Conservation (phyloP, 2,888 invertebrate species). For the Stenodera caucasica region DNA sequence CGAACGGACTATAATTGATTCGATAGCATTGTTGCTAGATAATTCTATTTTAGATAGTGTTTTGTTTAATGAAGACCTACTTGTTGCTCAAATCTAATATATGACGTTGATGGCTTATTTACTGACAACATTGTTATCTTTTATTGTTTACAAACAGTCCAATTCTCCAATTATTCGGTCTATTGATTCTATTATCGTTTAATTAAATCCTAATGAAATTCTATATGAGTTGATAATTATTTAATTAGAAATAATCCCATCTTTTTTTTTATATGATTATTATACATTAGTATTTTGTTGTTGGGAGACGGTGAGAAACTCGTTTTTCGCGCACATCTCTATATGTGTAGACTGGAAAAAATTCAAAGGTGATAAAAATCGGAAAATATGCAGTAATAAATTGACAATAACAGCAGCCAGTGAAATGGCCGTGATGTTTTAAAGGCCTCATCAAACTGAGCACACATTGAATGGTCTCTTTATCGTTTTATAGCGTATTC, state of each 20-base stretch:
- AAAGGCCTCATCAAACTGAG: conserved; percentile 23
- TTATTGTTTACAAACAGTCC: conserved; percentile 9
- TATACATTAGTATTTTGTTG: too few relatives aligned
- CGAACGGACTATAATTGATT: too few relatives aligned
- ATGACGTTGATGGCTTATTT: not conserved
- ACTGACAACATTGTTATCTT: not conserved
- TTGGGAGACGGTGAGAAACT: too few relatives aligned
- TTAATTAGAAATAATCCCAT: conserved; percentile 3
- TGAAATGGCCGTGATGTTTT: conserved; percentile 26
- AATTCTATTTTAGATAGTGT: too few relatives aligned
- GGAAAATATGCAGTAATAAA: not conserved
- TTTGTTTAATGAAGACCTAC: not conserved
- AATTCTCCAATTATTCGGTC: not conserved
- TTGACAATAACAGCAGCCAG: conserved; percentile 10
- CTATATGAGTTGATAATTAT: not conserved
- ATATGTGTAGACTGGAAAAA: not conserved
- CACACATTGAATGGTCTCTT: conserved; percentile 36
- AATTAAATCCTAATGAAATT: not conserved
- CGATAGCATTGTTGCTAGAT: too few relatives aligned
- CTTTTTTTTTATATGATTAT: not conserved
- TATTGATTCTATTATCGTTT: not conserved
- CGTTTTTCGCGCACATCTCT: not conserved
- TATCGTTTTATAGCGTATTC: conserved; percentile 40
- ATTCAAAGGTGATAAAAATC: not conserved
- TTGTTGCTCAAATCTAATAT: conserved; percentile 1